phyloP scores from a whole-genome alignment of 2,113 vertebrate genomes.

The Columba janthina region DNA sequence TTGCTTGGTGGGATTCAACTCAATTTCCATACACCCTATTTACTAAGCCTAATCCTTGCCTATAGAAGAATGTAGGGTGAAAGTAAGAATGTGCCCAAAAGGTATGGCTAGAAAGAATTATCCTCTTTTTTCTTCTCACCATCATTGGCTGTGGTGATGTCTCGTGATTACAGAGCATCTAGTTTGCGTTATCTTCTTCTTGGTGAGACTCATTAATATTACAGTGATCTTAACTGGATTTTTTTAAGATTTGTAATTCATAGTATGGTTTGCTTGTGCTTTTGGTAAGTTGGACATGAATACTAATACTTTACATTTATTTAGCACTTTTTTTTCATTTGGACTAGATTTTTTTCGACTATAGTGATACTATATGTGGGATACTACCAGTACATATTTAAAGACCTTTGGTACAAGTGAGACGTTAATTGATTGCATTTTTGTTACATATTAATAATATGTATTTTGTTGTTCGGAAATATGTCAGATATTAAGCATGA shows the following conservation, averaged over 20 bases:
- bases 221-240: not conserved
- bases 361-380: not conserved
- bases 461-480: not conserved
- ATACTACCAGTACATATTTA: not conserved
- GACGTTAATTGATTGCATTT: not conserved
- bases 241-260: not conserved
- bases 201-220: not conserved
- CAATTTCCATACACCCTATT: not conserved
- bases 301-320: not conserved
- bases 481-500: not conserved
- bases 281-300: not conserved
- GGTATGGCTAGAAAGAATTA: not conserved
- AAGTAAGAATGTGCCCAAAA: not conserved
- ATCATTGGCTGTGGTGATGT: not conserved
- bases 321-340: not conserved
- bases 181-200: not conserved
- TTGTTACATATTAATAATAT: not conserved
- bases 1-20: not conserved
- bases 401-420: not conserved
- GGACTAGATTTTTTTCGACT: not conserved
- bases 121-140: rapidly evolving
- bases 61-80: not conserved
- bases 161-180: not conserved
- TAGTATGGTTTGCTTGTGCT: not conserved
- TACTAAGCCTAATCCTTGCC: not conserved